Base-by-base conservation (phyloP, 2,113 vertebrate species). In the western clawed frog (Xenopus tropicalis) region DNA sequence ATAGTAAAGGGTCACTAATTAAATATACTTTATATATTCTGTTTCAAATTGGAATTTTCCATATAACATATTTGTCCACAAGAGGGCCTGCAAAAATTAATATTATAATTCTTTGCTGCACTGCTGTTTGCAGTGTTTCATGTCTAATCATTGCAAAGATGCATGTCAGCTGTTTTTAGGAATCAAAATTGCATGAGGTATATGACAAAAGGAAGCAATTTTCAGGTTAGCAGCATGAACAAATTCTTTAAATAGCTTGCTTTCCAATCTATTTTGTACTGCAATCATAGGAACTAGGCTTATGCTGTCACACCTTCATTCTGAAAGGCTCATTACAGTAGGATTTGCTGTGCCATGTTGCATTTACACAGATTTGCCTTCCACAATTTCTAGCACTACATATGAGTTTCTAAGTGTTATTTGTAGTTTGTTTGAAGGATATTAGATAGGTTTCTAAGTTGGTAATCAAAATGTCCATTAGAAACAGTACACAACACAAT, bases 311-410 rank as follows among this genome's bases (percentile, higher is more conserved):
- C 1, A 24, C 61, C 51, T 23, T 14, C 48, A 64, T 17, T 37
- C 22, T 14, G 23, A 76, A 43, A 25, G 62, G 66, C 63, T 61
- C 14, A 62, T 70, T 51, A 44, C 29, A 48, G 71, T 37, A 58
- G 71, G 77, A 69, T 74, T 80, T 73, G 19, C 66, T 61, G 66
- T 70, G 67, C 59, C 66, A 24, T 14, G 71, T 54, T 29, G 61
- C 44, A 61, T 69, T 44, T 62, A 12, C 65, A 74, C 46, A 61
- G 14, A 80, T 43, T 72, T 70, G 71, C 43, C 20, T 77, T 0
- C 5, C 16, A 24, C 19, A 68, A 62, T 54, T 61, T 11, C 25
- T 29, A 78, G 77, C 70, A 63, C 46, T 37, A 48, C 77, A 42
- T 70, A 66, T 69, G 22, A 78, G 37, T 0, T 1, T 9, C 20